phyloP scores from a whole-genome alignment of 2,797 vertebrate species.

The Argya squamiceps region DNA sequence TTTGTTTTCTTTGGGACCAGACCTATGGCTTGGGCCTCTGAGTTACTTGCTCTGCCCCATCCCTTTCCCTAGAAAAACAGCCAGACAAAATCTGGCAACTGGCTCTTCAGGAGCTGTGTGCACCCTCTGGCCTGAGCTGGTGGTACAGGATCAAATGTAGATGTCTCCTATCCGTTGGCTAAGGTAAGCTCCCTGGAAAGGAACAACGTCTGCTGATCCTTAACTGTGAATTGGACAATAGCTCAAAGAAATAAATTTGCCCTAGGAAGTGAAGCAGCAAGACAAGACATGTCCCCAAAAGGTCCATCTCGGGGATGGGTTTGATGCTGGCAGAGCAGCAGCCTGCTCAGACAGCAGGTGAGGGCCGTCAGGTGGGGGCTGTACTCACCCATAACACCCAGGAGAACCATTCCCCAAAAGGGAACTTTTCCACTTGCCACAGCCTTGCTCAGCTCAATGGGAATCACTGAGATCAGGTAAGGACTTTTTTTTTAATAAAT shows the following conservation, averaged over 20 bases:
- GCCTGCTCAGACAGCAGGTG: not conserved
- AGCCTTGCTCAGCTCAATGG: not conserved
- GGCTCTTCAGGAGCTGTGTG: fast-evolving
- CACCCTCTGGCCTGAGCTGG: not conserved
- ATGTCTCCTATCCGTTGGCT: not conserved
- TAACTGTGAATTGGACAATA: not conserved
- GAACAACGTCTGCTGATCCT: not conserved
- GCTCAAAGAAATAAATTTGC: not conserved
- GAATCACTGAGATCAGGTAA: slow-evolving; percentile 21
- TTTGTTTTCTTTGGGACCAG: slow-evolving; percentile 61
- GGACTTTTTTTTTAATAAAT: not conserved
- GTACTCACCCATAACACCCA: not conserved
- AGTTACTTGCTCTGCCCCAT: not conserved
- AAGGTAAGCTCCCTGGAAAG: not conserved
- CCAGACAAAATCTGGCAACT: not conserved
- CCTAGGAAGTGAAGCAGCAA: not conserved
- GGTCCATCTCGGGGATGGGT: not conserved
- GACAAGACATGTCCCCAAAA: not conserved
- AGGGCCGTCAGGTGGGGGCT: not conserved
- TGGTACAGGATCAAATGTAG: not conserved
- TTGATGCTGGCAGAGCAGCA: not conserved
- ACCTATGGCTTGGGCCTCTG: not conserved
- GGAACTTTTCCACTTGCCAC: not conserved
- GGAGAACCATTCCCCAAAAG: not conserved
- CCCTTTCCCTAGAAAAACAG: not conserved